phyloP scores from a whole-genome alignment of 2,797 vertebrate genomes.

The Notoglanidium macrostoma region DNA sequence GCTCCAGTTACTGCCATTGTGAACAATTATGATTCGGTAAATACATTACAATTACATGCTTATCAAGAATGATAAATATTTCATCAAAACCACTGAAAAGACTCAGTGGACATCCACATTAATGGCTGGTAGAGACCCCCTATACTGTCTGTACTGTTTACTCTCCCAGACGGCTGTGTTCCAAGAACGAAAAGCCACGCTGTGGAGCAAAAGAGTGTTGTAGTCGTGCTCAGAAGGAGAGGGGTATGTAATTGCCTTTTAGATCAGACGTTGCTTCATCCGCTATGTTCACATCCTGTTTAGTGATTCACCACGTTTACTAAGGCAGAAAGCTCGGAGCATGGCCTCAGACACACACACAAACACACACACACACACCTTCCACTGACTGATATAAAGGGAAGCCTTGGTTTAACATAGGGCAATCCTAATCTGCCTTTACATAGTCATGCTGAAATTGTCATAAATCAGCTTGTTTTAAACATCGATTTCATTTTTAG shows the following conservation, averaged over 20 bases:
- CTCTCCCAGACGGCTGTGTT: constrained; percentile 78
- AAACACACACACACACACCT: constrained; percentile 42
- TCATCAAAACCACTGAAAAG: not conserved
- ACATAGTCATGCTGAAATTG: constrained; percentile 59
- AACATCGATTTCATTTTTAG: constrained; percentile 6
- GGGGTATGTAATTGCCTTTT: constrained; percentile 35
- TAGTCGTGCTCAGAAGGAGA: constrained; percentile 59
- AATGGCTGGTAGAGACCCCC: constrained; percentile 55
- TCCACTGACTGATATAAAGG: constrained; percentile 67
- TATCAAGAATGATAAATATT: not conserved
- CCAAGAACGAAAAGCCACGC: constrained; percentile 73
- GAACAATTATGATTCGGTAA: not conserved
- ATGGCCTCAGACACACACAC: constrained; percentile 26
- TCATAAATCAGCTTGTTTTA: constrained; percentile 47
- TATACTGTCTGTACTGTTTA: constrained; percentile 76
- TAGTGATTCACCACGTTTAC: constrained; percentile 6
- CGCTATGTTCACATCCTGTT: not conserved
- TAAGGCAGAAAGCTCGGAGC: constrained; percentile 38
- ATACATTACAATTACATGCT: not conserved
- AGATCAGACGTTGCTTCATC: constrained; percentile 4
- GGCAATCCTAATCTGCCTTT: constrained; percentile 76
- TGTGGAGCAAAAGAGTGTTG: constrained; percentile 80
- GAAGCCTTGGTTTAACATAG: constrained; percentile 69
- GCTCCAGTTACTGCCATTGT: not conserved
- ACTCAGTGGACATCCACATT: not conserved